phyloP scores from a whole-genome alignment of 1,140 invertebrate genomes.

The Anastrepha ludens region DNA sequence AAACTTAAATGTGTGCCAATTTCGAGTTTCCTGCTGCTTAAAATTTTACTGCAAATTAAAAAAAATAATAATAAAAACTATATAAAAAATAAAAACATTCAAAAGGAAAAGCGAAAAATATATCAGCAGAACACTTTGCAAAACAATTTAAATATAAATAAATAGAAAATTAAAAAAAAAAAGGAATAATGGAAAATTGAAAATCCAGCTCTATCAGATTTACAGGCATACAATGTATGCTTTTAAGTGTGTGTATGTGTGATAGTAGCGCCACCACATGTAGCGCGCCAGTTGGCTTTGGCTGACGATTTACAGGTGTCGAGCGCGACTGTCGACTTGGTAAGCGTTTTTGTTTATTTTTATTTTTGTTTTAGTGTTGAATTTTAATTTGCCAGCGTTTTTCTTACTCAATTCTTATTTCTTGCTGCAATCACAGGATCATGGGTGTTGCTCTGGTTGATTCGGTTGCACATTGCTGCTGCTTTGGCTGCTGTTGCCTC shows the following conservation, averaged over 20 bases:
- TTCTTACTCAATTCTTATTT: background rate
- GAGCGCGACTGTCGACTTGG: background rate
- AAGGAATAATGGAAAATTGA: background rate
- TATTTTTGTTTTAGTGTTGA: constrained; percentile 18
- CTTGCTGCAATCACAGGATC: constrained; percentile 55
- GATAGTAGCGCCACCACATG: background rate
- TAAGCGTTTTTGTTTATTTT: background rate
- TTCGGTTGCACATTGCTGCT: constrained; percentile 28
- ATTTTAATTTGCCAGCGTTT: constrained; percentile 40
- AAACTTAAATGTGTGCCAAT: background rate
- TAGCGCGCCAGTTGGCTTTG: background rate
- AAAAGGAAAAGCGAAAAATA: background rate
- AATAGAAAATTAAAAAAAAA: constrained; percentile 9
- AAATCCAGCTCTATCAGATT: background rate
- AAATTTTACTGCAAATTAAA: constrained; percentile 31
- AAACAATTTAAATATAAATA: constrained; percentile 44
- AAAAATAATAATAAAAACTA: background rate
- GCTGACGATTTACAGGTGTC: background rate
- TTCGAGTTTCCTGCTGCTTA: constrained; percentile 31
- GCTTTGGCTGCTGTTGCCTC: background rate
- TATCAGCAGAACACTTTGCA: background rate
- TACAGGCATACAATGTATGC: background rate
- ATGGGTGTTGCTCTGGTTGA: constrained; percentile 52
- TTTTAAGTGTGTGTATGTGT: background rate
- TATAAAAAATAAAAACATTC: background rate